Base-by-base conservation (phyloP, 2,113 vertebrate species). In the Cynocephalus volans region DNA sequence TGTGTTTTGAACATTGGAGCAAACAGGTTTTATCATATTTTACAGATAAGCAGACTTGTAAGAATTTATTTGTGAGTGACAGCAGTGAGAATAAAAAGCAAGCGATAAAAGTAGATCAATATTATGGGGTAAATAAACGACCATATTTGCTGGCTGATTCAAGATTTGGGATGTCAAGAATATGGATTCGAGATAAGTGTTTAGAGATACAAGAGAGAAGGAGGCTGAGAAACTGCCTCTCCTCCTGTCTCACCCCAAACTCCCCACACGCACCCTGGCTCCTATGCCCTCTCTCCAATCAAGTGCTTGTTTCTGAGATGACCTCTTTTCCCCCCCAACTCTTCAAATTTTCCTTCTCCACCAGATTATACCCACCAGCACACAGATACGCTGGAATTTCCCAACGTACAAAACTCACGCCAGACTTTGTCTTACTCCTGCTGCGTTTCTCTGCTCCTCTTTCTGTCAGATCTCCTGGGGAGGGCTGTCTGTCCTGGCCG, bases 281-380 rank as follows among this genome's bases (percentile, higher is more conserved):
- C 64, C 31, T 4, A 24, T 24, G 4, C 5, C 28, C 2, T 58
- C 26, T n/a, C 9, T 5, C 18, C n/a, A 13, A 9, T 15, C 77
- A 15, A 4, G 18, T 8, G 13, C 31, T 41, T 12, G 28, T n/a
- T 41, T 45, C 21, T 36, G 60, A 17, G 11, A 1, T 48, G 5
- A 7, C 5, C 21, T 73, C 28, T 18, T 33, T 31, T 19, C 12
- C 33, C 2, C 1, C 3, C 48, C 2, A 1, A 9, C 28, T 45
- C 26, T 45, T 45, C 23, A 18, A 0, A 33, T 3, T 95, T 52
- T 28, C 17, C 36, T 48, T 79, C 10, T 21, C 17, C 17, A 9
- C 52, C 52, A 70, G 41, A 3, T 85, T 8, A 19, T 3, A 3
- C 26, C 36, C 28, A 33, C n/a, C 31, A 3, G 4, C 21, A 33